Evolutionary conservation across 2,888 invertebrate genomes (phyloP).

Genomic region (Noctua comes): DNA sequence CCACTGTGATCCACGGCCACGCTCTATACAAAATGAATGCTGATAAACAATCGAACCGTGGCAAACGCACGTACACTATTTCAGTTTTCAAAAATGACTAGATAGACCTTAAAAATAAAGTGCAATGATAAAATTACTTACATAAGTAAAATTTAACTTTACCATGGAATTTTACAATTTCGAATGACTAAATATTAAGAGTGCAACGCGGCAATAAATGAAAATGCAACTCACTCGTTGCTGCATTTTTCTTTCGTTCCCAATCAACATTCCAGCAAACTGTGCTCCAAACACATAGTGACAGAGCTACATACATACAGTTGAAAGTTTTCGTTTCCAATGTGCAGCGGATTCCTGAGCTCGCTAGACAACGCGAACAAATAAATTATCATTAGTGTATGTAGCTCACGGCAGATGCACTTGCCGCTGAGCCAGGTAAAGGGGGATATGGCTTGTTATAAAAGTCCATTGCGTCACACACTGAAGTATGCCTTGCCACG

Average conservation of each 20-base stretch:
- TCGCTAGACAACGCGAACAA: conserved; percentile 71
- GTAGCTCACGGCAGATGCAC: conserved; percentile 79
- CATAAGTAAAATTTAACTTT: neutral
- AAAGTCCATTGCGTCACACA: neutral
- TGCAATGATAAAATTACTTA: too few relatives aligned
- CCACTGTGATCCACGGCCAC: too few relatives aligned
- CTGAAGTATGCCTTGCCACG: neutral
- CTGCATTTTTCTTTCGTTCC: conserved; percentile 49
- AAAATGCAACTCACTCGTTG: conserved; percentile 12
- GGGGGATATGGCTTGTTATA: conserved; percentile 67
- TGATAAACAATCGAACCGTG: too few relatives aligned
- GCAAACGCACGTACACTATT: neutral
- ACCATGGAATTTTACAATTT: neutral
- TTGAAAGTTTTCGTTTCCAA: conserved; percentile 66
- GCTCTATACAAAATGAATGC: too few relatives aligned
- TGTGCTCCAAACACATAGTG: conserved; percentile 58
- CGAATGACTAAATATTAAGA: neutral
- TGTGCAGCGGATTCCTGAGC: conserved; percentile 61
- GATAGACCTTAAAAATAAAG: too few relatives aligned
- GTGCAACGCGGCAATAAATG: neutral
- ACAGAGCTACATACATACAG: conserved; percentile 45
- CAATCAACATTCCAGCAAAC: conserved; percentile 57
- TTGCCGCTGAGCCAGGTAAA: conserved; percentile 42
- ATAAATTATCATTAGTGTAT: conserved; percentile 88
- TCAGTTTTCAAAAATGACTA: too few relatives aligned